A percentile compares a stretch with the other conserved stretches of the same genome.
phyloP scores from a whole-genome alignment of 2,113 vertebrate species.

The Cyrtonyx montezumae region DNA sequence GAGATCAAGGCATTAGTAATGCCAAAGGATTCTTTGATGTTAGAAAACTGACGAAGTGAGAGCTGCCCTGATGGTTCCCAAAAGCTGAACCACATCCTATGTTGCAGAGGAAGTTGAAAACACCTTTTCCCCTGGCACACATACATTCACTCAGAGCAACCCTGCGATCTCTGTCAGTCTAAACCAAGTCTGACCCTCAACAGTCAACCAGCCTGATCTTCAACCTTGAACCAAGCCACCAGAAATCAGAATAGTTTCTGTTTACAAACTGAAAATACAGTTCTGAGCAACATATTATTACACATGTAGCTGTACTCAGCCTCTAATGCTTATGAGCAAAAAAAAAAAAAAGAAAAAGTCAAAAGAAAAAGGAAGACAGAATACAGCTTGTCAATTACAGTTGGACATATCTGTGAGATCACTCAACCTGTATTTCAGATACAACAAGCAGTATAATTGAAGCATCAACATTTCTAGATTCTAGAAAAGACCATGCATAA shows the following conservation, averaged over 20 bases:
- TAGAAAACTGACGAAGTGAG: conserved; percentile 49
- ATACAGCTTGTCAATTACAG: background rate
- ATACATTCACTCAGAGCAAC: background rate
- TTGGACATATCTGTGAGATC: background rate
- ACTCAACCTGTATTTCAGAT: background rate
- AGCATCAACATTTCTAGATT: background rate
- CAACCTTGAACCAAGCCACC: background rate
- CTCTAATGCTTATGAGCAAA: background rate
- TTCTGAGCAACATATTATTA: background rate
- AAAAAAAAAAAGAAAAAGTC: background rate
- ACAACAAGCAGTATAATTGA: background rate
- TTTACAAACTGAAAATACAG: background rate
- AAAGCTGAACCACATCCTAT: conserved; percentile 35
- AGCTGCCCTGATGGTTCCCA: conserved; percentile 40
- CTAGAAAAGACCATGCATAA: background rate
- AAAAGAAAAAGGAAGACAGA: background rate
- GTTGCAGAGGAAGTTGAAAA: conserved; percentile 34
- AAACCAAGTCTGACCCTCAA: background rate
- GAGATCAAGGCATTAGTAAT: conserved; percentile 55
- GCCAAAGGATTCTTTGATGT: conserved; percentile 47
- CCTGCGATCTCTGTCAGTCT: background rate
- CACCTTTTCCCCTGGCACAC: background rate
- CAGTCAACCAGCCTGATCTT: background rate
- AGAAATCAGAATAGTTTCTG: background rate
- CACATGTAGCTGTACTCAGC: background rate